phyloP scores from a whole-genome alignment of 2,113 vertebrate genomes.

The Raja brachyura region DNA sequence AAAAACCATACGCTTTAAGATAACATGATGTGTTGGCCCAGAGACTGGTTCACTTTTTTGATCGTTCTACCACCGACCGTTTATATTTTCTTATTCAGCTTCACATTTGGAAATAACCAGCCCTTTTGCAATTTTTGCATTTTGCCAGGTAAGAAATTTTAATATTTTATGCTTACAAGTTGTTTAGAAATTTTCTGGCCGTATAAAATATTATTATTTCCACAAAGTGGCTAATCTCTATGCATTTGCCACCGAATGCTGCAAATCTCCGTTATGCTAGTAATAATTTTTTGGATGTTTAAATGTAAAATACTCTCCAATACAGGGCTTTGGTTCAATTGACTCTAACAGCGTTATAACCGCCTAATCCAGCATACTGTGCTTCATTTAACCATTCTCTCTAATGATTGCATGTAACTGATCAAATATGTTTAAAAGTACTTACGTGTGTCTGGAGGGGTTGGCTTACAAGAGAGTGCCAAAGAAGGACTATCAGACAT shows the following conservation, averaged over 20 bases:
- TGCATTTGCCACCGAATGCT: neutral
- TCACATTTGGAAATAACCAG: neutral
- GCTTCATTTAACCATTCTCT: neutral
- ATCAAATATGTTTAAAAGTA: constrained; percentile 18
- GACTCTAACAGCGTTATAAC: neutral
- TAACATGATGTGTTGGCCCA: neutral
- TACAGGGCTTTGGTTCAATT: neutral
- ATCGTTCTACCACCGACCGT: neutral
- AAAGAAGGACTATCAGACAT: neutral
- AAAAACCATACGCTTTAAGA: neutral
- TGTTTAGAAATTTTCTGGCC: neutral
- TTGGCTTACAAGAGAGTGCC: neutral
- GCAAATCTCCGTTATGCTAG: neutral
- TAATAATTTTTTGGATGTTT: neutral
- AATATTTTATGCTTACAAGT: neutral
- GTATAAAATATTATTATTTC: neutral
- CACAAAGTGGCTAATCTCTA: neutral
- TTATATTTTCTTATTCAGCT: neutral
- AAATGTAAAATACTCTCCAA: neutral
- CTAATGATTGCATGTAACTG: too few species aligned
- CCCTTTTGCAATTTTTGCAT: neutral
- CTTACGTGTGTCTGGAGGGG: constrained; percentile 8
- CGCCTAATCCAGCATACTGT: neutral
- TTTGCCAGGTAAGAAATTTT: neutral
- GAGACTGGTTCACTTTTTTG: neutral